Evolutionary conservation across 2,888 invertebrate species (phyloP).

Genomic region (Lingula anatina): DNA sequence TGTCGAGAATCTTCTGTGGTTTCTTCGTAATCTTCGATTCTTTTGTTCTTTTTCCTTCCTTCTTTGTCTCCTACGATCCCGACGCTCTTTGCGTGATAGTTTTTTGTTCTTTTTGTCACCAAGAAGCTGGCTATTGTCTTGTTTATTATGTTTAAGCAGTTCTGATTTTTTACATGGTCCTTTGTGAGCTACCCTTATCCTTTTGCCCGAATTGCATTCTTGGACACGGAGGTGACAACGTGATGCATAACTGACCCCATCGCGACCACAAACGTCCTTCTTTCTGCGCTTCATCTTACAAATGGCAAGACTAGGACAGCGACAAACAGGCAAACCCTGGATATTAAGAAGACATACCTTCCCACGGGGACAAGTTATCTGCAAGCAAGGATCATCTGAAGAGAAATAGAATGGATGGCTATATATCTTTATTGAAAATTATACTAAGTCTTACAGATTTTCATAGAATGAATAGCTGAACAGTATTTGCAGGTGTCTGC

Average conservation of each 20-base stretch:
- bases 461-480: too few species aligned
- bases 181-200: neutral
- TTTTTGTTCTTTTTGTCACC: too few species aligned
- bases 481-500: too few species aligned
- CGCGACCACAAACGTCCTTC: neutral
- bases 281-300: neutral
- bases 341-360: neutral
- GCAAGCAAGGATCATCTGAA: neutral
- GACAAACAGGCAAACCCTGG: neutral
- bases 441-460: too few species aligned
- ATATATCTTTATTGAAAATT: neutral
- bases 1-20: too few species aligned
- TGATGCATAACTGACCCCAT: neutral
- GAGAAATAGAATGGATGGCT: neutral
- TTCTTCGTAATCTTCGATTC: too few species aligned
- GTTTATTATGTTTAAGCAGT: too few species aligned
- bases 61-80: too few species aligned
- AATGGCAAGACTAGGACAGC: neutral
- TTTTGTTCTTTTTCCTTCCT: too few species aligned
- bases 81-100: too few species aligned
- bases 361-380: neutral
- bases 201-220: neutral
- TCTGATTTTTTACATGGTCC: neutral
- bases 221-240: neutral
- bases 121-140: too few species aligned